These are phyloP conservation scores for Sminthurides aquaticus DNA, from an alignment of 2,888 invertebrate genomes.

Conservation along the genomic window DNA sequence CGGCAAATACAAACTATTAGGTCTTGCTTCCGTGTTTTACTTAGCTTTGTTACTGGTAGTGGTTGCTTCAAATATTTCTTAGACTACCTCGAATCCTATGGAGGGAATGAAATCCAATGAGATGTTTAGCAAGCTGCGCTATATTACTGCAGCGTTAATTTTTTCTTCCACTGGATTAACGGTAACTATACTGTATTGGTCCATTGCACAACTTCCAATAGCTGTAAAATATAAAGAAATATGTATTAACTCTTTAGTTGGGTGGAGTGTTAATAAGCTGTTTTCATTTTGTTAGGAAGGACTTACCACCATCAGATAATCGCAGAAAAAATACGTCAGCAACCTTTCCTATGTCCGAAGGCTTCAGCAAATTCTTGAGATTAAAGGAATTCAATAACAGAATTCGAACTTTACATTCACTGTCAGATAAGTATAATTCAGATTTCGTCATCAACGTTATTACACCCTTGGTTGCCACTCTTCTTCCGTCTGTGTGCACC, in stretches of 20 bases:
- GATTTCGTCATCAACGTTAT: conserved; percentile 5
- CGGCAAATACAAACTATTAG: too few species aligned
- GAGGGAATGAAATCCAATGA: too few species aligned
- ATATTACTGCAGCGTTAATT: too few species aligned
- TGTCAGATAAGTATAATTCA: conserved; percentile 1
- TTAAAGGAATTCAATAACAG: conserved; percentile 13
- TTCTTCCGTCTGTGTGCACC: not conserved
- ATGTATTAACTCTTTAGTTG: not conserved
- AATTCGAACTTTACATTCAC: not conserved
- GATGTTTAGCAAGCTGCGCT: too few species aligned
- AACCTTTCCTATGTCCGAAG: conserved; percentile 5
- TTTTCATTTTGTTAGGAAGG: not conserved
- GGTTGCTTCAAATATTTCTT: too few species aligned
- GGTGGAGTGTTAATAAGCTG: not conserved
- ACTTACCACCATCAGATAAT: conserved; percentile 9
- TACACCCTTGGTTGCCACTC: conserved; percentile 6
- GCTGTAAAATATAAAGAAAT: not conserved
- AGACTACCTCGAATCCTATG: too few species aligned
- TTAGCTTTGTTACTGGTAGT: too few species aligned
- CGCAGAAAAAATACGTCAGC: conserved; percentile 8
- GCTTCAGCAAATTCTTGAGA: conserved; percentile 4
- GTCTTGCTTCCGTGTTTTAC: too few species aligned
- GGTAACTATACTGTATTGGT: conserved; percentile 5
- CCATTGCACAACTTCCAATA: conserved; percentile 6
- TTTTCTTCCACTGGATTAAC: not conserved